Evolutionary conservation across 2,797 vertebrate genomes (phyloP), one percentile per base, ranked within the genome.

Genomic region (Enteromius treurensis): DNA sequence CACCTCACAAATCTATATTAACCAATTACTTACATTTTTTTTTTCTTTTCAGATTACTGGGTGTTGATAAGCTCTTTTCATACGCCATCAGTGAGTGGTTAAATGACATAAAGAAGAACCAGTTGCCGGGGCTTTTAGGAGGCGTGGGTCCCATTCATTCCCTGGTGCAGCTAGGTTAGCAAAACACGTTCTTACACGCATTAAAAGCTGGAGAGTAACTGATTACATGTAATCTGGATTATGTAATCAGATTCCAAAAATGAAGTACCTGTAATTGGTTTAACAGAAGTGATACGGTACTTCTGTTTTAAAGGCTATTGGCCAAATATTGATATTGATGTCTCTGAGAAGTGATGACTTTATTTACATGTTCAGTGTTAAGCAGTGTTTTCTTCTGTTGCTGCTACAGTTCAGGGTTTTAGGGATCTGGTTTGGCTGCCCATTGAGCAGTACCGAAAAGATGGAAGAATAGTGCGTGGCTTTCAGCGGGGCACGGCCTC

Each of bases 111-210:
- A 98, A 96, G 94, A 98, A 97, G 93, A 99, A 98, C 88, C 98
- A 99, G 90, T 94, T 99, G 6, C 98, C 97, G 3, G 98, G 98
- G 85, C 94, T 99, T 80, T 89, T 99, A 87, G 97, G 98, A 86
- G 98, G 98, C 11, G 98, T 99, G n/a, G 98, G 98, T 2, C 98
- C 98, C 13, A 98, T 99, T 94, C 98, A 99, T 92, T 99, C 98
- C 0, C 90, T 99, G 67, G 97, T 99, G 4, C 98, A 99, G 42
- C 90, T 99, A 88, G 97, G 98, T 99, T 88, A 96, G 96, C 89
- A 67, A 13, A 79, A 60, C n/a, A 77, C 37, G 51, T 34, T 81
- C 2, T 9, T 51, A 34, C 7, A 26, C 34, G 10, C 49, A 19
- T 51, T 51, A 5, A 51, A 17, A 19, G 17, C 49, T 51, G 15